Conservation (phyloP, 2,888 invertebrate species). For the Plebejus anna region DNA sequence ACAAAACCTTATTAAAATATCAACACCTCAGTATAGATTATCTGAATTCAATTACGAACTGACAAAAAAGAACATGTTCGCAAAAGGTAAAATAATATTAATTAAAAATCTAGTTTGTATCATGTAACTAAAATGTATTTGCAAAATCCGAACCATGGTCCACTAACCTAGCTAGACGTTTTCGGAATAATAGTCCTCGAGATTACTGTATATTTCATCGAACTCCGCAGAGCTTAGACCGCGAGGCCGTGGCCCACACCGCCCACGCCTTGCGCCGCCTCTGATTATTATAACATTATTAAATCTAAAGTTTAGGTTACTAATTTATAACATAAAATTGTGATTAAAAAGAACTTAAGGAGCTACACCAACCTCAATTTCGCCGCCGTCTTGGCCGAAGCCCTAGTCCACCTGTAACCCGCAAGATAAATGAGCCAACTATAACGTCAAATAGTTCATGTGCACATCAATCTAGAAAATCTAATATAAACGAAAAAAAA, state of each 20-base stretch:
- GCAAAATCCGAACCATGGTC: background rate
- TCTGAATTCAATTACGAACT: conserved; percentile 39
- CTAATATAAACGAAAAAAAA: conserved; percentile 54
- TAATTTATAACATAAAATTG: background rate
- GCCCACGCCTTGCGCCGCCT: too few species aligned
- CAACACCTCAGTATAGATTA: conserved; percentile 49
- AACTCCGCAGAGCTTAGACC: too few species aligned
- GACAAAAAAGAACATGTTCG: conserved; percentile 34
- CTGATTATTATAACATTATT: too few species aligned
- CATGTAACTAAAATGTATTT: too few species aligned
- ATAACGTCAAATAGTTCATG: conserved; percentile 62
- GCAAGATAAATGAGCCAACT: conserved; percentile 47
- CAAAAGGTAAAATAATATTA: background rate
- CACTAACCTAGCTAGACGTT: background rate
- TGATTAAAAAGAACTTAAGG: conserved; percentile 41
- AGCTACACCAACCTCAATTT: conserved; percentile 43
- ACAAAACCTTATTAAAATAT: conserved; percentile 49
- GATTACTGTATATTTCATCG: too few species aligned
- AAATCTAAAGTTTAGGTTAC: background rate
- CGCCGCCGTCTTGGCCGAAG: conserved; percentile 68
- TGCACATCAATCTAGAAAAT: conserved; percentile 45
- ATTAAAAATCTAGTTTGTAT: too few species aligned
- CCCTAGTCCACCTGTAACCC: conserved; percentile 56
- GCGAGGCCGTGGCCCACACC: too few species aligned
- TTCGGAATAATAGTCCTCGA: background rate